Evolutionary conservation across 2,797 vertebrate genomes (phyloP).

Genomic region (Sebastes miniatus): DNA sequence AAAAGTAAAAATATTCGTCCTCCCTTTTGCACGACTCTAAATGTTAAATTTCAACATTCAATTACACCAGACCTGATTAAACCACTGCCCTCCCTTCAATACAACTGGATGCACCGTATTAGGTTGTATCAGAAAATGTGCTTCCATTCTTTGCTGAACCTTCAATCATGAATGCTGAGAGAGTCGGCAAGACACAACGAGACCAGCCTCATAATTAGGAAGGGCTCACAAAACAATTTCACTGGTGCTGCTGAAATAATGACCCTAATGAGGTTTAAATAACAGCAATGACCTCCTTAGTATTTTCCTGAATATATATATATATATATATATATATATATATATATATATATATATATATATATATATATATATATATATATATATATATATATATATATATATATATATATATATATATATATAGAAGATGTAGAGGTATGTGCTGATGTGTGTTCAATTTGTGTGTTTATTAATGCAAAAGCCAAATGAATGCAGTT

Average conservation of each 20-base stretch:
- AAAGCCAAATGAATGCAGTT: slow-evolving; percentile 21
- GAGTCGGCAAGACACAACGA: slow-evolving; percentile 39
- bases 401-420: neutral
- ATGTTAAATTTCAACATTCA: slow-evolving; percentile 70
- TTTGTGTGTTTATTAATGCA: slow-evolving; percentile 36
- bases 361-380: neutral
- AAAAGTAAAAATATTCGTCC: neutral
- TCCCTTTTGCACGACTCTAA: slow-evolving; percentile 16
- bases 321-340: neutral
- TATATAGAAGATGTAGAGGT: neutral
- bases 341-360: no score
- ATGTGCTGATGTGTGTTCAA: slow-evolving; percentile 14
- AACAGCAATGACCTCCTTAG: slow-evolving; percentile 16
- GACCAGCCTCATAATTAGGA: slow-evolving; percentile 67
- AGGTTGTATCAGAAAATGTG: slow-evolving; percentile 59
- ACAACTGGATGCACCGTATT: slow-evolving; percentile 54
- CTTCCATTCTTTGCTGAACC: slow-evolving; percentile 60
- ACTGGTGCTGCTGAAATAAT: slow-evolving; percentile 48
- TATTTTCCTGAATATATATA: slow-evolving; percentile 8
- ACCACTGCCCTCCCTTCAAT: slow-evolving; percentile 34
- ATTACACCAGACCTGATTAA: slow-evolving; percentile 67
- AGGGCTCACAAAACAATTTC: slow-evolving; percentile 57
- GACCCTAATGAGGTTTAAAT: slow-evolving; percentile 56
- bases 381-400: neutral
- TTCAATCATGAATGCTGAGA: slow-evolving; percentile 57